Evolutionary conservation across 2,888 invertebrate genomes (phyloP), one percentile per base, ranked within the genome.

Genomic region (Silvanus unidentatus): DNA sequence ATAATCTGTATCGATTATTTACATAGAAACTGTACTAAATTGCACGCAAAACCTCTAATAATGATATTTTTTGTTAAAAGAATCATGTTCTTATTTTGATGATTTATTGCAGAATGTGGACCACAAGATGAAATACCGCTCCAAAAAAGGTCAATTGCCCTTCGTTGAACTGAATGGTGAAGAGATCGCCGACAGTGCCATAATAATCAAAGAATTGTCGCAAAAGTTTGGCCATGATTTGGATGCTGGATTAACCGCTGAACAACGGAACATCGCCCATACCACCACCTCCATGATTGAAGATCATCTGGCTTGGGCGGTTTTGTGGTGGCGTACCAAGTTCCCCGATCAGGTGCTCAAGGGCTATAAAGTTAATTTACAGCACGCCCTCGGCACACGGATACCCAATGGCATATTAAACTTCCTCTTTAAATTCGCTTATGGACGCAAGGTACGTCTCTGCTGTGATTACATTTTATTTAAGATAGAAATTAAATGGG

Each of bases 121-220:
- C 71, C 93, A 94, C 75, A 92, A 91, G 77, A 83, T 91, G 77
- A 90, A 91, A 69, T 90, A 87, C 79, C 86, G 90, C 61, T 94
- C 93, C 61, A 89, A 89, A 78, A 95, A 95, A 71, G 94, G 94
- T 38, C 91, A 90, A 71, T 77, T 96, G 62, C 97, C 96, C 28
- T 97, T 96, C 75, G 81, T 97, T 57, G 94, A 96, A 72, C 71
- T 96, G 50, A 96, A 97, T 69, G 96, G 95, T 35, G 90, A 92
- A 67, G 93, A 96, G 75, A 85, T 94, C 55, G 87, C 93, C 39
- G 96, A 96, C 74, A 92, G 92, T 66, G 81, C 88, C 53, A 84
- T 92, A 63, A 93, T 95, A 65, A 86, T 96, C 63, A 87, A 89
- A 65, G 89, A 92, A 64, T 76, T 96, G 47, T 81, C 88, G 35